Conservation (phyloP, 2,888 invertebrate species). For the Zygogramma bicolorata region DNA sequence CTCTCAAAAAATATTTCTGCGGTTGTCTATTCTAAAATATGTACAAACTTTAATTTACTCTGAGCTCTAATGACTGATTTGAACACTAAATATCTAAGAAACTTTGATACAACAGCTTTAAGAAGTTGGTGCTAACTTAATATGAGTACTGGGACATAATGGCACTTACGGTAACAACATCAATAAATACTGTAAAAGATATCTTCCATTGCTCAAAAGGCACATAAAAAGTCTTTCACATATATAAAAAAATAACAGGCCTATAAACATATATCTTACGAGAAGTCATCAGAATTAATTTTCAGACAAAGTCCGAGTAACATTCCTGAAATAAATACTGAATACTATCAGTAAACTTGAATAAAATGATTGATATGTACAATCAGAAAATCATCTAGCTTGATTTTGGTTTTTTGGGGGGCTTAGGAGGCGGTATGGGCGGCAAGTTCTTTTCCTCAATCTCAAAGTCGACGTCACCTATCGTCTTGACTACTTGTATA, state of each 20-base stretch:
- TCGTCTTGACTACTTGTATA: conserved; percentile 58
- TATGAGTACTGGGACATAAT: conserved; percentile 33
- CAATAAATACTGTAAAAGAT: conserved; percentile 25
- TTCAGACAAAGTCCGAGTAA: not conserved
- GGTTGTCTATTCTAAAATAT: not conserved
- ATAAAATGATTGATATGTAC: conserved; percentile 10
- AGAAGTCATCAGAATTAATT: not conserved
- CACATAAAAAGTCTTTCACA: not conserved
- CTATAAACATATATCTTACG: not conserved
- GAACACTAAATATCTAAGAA: conserved; percentile 10
- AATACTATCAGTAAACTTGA: not conserved
- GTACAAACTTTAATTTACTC: too few species aligned
- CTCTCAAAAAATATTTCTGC: not conserved
- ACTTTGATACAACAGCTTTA: not conserved
- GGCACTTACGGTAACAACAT: conserved; percentile 58
- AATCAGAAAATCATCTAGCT: not conserved
- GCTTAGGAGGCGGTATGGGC: conserved; percentile 70
- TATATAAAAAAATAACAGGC: conserved; percentile 11
- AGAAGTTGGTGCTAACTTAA: conserved; percentile 14
- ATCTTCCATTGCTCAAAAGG: not conserved
- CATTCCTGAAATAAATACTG: not conserved
- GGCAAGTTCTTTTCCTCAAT: conserved; percentile 58
- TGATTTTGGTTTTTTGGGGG: conserved; percentile 59
- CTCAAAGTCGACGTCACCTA: conserved; percentile 54
- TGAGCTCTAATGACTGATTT: not conserved